phyloP scores from a whole-genome alignment of 2,888 invertebrate species.

The Eretmocerus hayati region DNA sequence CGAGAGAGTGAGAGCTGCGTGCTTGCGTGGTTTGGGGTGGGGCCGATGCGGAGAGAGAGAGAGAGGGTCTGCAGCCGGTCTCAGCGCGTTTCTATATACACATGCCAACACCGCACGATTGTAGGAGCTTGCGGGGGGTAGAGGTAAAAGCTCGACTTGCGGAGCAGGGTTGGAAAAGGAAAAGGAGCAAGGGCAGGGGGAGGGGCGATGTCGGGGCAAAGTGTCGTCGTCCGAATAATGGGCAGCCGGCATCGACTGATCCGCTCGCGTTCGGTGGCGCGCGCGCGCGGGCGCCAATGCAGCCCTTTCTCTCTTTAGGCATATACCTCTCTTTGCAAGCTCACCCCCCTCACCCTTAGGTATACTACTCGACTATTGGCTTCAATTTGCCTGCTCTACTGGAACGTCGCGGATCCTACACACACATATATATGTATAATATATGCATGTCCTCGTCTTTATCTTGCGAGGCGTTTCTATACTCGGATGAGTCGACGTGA shows the following conservation, averaged over 20 bases:
- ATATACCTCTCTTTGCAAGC: conserved; percentile 44
- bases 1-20: too few species aligned
- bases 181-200: conserved; percentile 24
- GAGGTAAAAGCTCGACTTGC: too few species aligned
- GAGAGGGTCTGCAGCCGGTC: too few species aligned
- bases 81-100: too few species aligned
- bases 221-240: conserved; percentile 49
- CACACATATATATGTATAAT: too few species aligned
- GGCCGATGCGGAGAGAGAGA: conserved; percentile 3
- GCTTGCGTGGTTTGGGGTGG: conserved; percentile 11
- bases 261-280: conserved; percentile 28
- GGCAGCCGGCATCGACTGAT: conserved; percentile 48
- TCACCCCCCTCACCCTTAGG: not conserved
- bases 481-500: conserved; percentile 4
- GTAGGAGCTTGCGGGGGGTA: too few species aligned
- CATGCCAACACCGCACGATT: too few species aligned
- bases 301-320: conserved; percentile 41
- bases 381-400: too few species aligned
- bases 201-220: conserved; percentile 29
- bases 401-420: too few species aligned
- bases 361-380: too few species aligned
- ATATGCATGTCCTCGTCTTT: conserved; percentile 16
- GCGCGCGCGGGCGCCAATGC: conserved; percentile 17
- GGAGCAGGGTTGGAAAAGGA: too few species aligned
- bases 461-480: not conserved